Conservation (phyloP, 1,140 invertebrate genomes). For the Bombus affinis region DNA sequence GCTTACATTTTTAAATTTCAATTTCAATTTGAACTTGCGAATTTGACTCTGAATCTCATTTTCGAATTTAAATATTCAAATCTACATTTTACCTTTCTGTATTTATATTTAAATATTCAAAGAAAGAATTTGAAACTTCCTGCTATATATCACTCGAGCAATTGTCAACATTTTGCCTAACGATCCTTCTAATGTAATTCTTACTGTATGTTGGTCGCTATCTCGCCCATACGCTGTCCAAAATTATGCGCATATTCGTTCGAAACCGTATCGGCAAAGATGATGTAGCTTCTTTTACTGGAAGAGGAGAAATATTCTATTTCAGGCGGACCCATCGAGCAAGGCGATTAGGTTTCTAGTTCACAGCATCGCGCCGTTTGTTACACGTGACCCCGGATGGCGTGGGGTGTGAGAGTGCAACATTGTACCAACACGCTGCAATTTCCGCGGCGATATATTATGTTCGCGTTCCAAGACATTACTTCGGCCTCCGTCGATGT, state of each 20-base stretch:
- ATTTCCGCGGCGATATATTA: slow-evolving; percentile 44
- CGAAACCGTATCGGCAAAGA: neutral
- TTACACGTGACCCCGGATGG: slow-evolving; percentile 39
- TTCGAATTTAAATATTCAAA: too few relatives aligned
- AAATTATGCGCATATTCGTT: neutral
- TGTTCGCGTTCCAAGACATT: slow-evolving; percentile 32
- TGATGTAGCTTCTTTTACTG: too few relatives aligned
- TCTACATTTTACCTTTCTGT: too few relatives aligned
- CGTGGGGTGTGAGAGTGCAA: slow-evolving; percentile 42
- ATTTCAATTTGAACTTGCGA: neutral
- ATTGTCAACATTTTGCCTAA: neutral
- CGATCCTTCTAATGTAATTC: neutral
- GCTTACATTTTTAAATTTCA: neutral
- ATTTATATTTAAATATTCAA: neutral
- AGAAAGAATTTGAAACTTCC: neutral
- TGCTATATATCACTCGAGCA: too few relatives aligned
- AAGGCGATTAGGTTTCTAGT: slow-evolving; percentile 34
- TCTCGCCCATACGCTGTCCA: neutral
- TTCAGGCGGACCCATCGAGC: neutral
- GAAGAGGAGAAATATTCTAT: neutral
- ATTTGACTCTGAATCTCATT: too few relatives aligned
- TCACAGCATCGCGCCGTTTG: slow-evolving; percentile 39
- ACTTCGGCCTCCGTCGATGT: slow-evolving; percentile 43
- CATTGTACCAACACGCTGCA: slow-evolving; percentile 37
- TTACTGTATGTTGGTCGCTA: neutral